Conservation (phyloP, 2,797 vertebrate genomes). For the Coregonus ussuriensis region DNA sequence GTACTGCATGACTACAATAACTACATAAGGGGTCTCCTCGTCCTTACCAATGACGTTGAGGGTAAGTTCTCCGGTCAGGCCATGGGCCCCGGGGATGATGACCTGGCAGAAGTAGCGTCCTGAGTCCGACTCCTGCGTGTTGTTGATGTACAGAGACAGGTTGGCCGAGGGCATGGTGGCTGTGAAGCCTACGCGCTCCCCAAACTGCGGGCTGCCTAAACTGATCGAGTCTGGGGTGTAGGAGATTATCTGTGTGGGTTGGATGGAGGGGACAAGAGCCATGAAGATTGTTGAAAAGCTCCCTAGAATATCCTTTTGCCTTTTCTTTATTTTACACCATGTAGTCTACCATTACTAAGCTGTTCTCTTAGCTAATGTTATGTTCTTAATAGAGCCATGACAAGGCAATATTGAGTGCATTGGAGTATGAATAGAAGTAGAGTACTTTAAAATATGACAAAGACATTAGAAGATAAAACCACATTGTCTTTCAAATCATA, state of each 20-base stretch:
- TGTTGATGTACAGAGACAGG: conserved; percentile 82
- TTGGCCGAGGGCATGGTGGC: conserved; percentile 61
- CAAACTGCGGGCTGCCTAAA: conserved; percentile 46
- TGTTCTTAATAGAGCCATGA: background rate
- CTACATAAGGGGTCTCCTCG: background rate
- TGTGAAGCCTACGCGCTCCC: conserved; percentile 72
- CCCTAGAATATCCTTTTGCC: background rate
- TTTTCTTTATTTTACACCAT: no score
- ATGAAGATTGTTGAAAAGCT: background rate
- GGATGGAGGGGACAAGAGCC: background rate
- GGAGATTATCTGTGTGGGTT: conserved; percentile 75
- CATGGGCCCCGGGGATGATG: conserved; percentile 4
- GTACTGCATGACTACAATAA: background rate
- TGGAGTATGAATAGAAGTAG: background rate
- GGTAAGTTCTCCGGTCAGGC: conserved; percentile 30
- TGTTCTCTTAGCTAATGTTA: no score
- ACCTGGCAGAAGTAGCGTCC: conserved; percentile 83
- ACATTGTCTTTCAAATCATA: background rate
- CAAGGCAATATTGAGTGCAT: background rate
- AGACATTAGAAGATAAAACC: no score
- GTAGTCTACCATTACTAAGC: no score
- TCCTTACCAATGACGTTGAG: conserved; percentile 73
- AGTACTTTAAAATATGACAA: background rate
- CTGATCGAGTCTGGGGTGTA: conserved; percentile 57
- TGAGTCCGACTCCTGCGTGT: conserved; percentile 80